These are phyloP conservation scores for Xestia c-nigrum DNA, from an alignment of 2,888 invertebrate genomes.

Conservation along the genomic window DNA sequence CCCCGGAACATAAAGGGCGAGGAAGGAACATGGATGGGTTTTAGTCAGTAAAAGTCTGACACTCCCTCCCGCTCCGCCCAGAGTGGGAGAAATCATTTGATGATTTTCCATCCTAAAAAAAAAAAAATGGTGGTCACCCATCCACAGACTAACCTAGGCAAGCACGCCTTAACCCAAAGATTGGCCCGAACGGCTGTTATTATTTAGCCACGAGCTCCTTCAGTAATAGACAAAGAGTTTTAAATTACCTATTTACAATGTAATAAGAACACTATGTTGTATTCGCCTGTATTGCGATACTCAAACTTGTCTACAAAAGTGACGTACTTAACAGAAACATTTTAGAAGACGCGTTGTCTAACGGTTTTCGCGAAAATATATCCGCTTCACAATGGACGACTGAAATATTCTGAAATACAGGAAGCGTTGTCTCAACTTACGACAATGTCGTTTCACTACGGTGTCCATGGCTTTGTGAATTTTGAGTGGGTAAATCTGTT, in stretches of 20 bases:
- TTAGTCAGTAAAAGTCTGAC: no score
- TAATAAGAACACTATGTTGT: not conserved
- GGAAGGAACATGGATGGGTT: no score
- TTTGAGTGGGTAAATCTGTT: constrained; percentile 35
- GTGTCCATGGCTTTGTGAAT: constrained; percentile 38
- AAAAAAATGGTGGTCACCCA: no score
- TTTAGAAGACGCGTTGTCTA: constrained; percentile 37
- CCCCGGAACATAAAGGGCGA: no score
- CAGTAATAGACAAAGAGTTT: not conserved
- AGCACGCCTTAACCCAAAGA: no score
- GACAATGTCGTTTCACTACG: constrained; percentile 47
- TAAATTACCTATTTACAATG: not conserved
- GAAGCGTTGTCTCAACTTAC: constrained; percentile 60
- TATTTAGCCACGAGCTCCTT: no score
- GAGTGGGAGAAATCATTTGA: no score
- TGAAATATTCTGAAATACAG: constrained; percentile 66
- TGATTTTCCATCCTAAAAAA: no score
- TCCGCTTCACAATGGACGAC: constrained; percentile 46
- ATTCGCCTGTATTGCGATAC: not conserved
- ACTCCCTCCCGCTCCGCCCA: no score
- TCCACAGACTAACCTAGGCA: no score
- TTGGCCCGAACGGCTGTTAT: no score
- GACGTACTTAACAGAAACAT: constrained; percentile 27
- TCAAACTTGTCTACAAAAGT: constrained; percentile 19
- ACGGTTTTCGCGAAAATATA: constrained; percentile 60